These are phyloP conservation scores for Galerucella pusilla DNA, from an alignment of 2,888 invertebrate species.

Conservation along the genomic window DNA sequence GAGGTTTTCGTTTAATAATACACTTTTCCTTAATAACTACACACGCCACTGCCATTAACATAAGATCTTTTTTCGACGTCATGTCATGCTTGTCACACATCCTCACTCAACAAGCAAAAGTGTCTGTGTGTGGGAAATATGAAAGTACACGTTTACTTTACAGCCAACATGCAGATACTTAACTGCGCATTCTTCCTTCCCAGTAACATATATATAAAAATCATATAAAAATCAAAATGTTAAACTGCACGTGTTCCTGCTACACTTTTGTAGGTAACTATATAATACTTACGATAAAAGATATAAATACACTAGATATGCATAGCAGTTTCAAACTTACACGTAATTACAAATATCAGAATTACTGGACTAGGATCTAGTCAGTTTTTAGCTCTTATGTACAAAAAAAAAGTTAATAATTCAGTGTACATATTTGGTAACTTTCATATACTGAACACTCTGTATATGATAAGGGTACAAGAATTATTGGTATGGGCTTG, in stretches of 20 bases:
- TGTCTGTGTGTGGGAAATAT: no score
- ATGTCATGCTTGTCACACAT: no score
- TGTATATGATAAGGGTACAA: conserved; percentile 48
- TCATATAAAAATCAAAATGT: no score
- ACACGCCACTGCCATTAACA: no score
- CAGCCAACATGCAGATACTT: no score
- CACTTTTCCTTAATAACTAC: no score
- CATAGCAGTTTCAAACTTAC: conserved; percentile 56
- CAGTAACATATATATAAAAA: no score
- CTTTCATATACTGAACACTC: conserved; percentile 62
- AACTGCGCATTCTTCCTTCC: no score
- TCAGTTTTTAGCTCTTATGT: conserved; percentile 61
- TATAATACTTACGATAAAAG: conserved; percentile 54
- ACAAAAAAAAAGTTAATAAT: conserved; percentile 55
- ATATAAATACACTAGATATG: conserved; percentile 61
- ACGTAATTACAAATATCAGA: conserved; percentile 58
- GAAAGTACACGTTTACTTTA: no score
- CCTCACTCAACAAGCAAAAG: no score
- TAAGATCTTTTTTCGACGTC: no score
- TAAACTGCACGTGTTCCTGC: conserved; percentile 13
- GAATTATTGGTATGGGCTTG: conserved; percentile 36
- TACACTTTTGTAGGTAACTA: conserved; percentile 10
- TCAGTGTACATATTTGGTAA: conserved; percentile 66
- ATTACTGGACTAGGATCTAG: conserved; percentile 64
- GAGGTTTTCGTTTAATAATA: no score